Conservation (phyloP, 1,140 invertebrate genomes). For the Drosophila repleta region DNA sequence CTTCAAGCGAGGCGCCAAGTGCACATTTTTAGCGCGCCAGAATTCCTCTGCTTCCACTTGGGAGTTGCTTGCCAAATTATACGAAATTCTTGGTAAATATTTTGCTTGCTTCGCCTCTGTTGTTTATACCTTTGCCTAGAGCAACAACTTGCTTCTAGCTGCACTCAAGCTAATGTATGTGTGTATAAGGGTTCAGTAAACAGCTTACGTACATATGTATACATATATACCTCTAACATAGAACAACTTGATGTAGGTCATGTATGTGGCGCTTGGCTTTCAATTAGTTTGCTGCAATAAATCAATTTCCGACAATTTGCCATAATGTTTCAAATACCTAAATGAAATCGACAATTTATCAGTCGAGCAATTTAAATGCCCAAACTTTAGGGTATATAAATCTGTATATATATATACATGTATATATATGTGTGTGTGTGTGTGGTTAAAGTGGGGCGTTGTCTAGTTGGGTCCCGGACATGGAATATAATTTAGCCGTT, state of each 20-base stretch:
- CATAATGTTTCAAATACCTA: constrained; percentile 8
- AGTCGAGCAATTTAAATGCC: constrained; percentile 34
- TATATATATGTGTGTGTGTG: not conserved
- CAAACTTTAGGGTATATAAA: not conserved
- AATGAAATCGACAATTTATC: constrained; percentile 27
- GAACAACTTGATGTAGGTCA: not conserved
- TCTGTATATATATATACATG: not conserved
- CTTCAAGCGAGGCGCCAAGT: constrained; percentile 38
- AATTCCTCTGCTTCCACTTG: not conserved
- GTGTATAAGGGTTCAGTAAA: not conserved
- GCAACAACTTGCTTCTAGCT: not conserved
- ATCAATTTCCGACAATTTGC: constrained; percentile 7
- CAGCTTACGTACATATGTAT: not conserved
- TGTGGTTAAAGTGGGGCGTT: not conserved
- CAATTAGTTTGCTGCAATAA: constrained; percentile 12
- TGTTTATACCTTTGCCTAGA: constrained; percentile 1
- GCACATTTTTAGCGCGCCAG: constrained; percentile 41
- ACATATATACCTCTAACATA: not conserved
- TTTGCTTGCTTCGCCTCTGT: constrained; percentile 7
- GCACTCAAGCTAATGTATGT: not conserved
- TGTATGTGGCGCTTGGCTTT: not conserved
- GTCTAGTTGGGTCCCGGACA: constrained; percentile 1
- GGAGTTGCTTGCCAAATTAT: constrained; percentile 21
- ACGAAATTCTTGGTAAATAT: constrained; percentile 35
- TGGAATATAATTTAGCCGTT: constrained; percentile 49